A percentile compares a stretch with the other conserved stretches of the same genome.
phyloP scores from a whole-genome alignment of 2,888 invertebrate species.

The Ypsolopha sequella region DNA sequence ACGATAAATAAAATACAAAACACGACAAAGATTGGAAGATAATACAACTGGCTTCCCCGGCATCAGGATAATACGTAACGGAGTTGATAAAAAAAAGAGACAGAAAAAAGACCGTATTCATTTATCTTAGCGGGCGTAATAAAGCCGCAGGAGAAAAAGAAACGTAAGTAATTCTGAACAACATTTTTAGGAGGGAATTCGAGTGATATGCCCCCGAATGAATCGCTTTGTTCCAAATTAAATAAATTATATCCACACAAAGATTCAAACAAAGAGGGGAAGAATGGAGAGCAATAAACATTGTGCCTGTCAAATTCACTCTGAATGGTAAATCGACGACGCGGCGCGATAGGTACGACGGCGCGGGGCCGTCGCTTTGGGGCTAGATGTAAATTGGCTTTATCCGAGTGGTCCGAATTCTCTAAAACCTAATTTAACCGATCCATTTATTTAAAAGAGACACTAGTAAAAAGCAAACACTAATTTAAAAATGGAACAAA shows the following conservation, averaged over 20 bases:
- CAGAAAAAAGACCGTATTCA: neutral
- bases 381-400: constrained; percentile 6
- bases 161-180: constrained; percentile 11
- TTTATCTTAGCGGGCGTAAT: neutral
- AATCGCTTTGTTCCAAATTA: constrained; percentile 53
- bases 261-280: constrained; percentile 41
- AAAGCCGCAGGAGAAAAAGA: neutral
- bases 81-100: neutral
- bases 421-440: too few species aligned
- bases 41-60: too few species aligned
- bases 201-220: constrained; percentile 29
- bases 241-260: constrained; percentile 58
- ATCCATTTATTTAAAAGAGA: too few species aligned
- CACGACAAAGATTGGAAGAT: too few species aligned
- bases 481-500: too few species aligned
- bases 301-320: constrained; percentile 54
- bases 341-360: neutral
- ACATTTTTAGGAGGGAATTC: constrained; percentile 7
- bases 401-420: neutral
- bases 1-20: too few species aligned
- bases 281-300: constrained; percentile 48
- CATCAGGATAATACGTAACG: too few species aligned
- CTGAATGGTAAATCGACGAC: constrained; percentile 48
- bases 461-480: too few species aligned
- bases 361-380: constrained; percentile 2